These are phyloP conservation scores for Yponomeuta sedellus DNA, from an alignment of 2,888 invertebrate genomes.

Conservation along the genomic window DNA sequence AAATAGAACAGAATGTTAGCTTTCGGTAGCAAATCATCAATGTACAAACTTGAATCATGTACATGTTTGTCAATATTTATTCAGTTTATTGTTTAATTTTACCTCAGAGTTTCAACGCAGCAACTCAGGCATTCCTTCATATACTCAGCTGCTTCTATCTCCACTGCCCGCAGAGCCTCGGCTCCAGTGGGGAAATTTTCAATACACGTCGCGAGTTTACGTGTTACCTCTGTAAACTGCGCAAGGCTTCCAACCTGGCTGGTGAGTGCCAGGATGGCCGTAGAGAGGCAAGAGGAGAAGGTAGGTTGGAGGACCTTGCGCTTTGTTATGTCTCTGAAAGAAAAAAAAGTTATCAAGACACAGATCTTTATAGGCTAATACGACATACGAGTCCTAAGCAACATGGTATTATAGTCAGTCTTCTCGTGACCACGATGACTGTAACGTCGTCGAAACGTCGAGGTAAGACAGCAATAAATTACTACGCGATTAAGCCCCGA, in stretches of 20 bases:
- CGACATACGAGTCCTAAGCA: too few species aligned
- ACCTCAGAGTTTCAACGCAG: slow-evolving; percentile 28
- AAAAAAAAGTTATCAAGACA: too few species aligned
- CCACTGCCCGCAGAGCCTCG: slow-evolving; percentile 35
- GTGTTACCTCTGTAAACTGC: slow-evolving; percentile 33
- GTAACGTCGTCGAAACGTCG: too few species aligned
- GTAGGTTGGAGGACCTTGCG: slow-evolving; percentile 34
- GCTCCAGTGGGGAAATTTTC: slow-evolving; percentile 56
- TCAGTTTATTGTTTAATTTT: background rate
- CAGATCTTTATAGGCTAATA: too few species aligned
- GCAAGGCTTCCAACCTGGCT: slow-evolving; percentile 26
- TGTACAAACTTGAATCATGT: too few species aligned
- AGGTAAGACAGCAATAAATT: too few species aligned
- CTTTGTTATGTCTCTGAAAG: slow-evolving; percentile 49
- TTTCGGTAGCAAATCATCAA: too few species aligned
- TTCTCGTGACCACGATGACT: too few species aligned
- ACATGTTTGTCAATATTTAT: too few species aligned
- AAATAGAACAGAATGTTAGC: too few species aligned
- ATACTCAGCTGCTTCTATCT: slow-evolving; percentile 34
- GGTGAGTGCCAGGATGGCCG: slow-evolving; percentile 28
- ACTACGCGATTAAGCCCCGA: too few species aligned
- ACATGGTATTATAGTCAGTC: too few species aligned
- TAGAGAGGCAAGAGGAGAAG: slow-evolving; percentile 37
- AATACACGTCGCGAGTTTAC: slow-evolving; percentile 42
- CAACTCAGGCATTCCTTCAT: slow-evolving; percentile 36